Base-by-base conservation (phyloP, 2,888 invertebrate species). In the Sminthurides aquaticus region DNA sequence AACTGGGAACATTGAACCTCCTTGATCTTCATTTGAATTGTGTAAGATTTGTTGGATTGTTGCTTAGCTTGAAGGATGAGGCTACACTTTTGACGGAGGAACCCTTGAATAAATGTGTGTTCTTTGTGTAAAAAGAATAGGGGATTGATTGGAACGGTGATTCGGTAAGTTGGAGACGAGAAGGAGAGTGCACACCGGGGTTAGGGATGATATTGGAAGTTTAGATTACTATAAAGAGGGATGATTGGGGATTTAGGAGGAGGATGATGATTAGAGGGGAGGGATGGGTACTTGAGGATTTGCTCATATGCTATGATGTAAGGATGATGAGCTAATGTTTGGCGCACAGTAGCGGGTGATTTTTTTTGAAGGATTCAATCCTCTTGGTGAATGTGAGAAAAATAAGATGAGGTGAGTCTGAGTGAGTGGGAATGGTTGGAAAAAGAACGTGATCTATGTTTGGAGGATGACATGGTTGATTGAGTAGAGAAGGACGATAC, bases 391-490 rank as follows among this genome's bases (percentile, higher is more conserved):
- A 34, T 5, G 15, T 34, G 43, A 34, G 43, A 34, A 34, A 34
- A 5, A 34, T 5, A 34, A 34, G 43, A 34, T 34, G 43, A 34
- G 43, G 43, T 34, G 43, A n/a, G n/a, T n/a, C n/a, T n/a, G n/a
- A n/a, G n/a, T n/a, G n/a, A n/a, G n/a, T n/a, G n/a, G n/a, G n/a
- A n/a, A n/a, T n/a, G n/a, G n/a, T n/a, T n/a, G n/a, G n/a, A n/a
- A n/a, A n/a, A n/a, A n/a, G n/a, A n/a, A n/a, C 15, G 43, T 34
- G 43, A 34, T 34, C 43, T 5, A 34, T 34, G 43, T 48, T 25
- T 60, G 60, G 59, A 65, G 49, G 54, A 65, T 62, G 71, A 67
- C 64, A 72, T 68, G 73, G 69, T 68, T 72, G 72, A 74, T 74
- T 74, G 69, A 69, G 69, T 69, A 66, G 68, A 69, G 67, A n/a